These are phyloP conservation scores for Craniophora ligustri DNA, from an alignment of 2,888 invertebrate species.

Conservation along the genomic window DNA sequence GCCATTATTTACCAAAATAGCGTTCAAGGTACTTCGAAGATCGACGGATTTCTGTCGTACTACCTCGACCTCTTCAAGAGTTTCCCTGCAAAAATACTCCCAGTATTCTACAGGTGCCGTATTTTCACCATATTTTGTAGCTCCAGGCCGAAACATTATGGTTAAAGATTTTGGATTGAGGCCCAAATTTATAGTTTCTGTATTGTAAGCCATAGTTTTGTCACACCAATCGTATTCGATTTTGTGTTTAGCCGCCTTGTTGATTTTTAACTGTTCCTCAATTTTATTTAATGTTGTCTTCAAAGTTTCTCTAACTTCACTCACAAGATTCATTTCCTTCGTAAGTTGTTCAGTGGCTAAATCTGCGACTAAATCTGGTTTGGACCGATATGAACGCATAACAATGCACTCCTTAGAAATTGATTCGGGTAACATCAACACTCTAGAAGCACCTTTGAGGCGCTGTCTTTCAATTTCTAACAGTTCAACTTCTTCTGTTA, in stretches of 20 bases:
- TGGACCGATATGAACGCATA: slow-evolving; percentile 90
- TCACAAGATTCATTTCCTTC: slow-evolving; percentile 92
- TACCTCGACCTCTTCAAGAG: slow-evolving; percentile 92
- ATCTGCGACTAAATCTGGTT: slow-evolving; percentile 92
- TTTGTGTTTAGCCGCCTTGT: slow-evolving; percentile 94
- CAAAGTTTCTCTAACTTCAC: slow-evolving; percentile 90
- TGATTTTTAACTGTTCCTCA: slow-evolving; percentile 91
- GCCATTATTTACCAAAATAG: slow-evolving; percentile 92
- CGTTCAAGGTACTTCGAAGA: slow-evolving; percentile 91
- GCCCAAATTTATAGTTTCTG: slow-evolving; percentile 91
- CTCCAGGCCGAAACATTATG: slow-evolving; percentile 93
- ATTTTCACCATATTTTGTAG: slow-evolving; percentile 93
- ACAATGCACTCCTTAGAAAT: slow-evolving; percentile 93
- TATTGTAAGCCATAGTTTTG: slow-evolving; percentile 93
- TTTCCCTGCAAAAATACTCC: slow-evolving; percentile 94
- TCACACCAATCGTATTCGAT: slow-evolving; percentile 97
- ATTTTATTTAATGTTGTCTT: slow-evolving; percentile 90
- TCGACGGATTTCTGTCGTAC: slow-evolving; percentile 92
- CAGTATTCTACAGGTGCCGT: slow-evolving; percentile 91
- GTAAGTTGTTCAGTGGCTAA: slow-evolving; percentile 92
- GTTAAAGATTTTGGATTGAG: slow-evolving; percentile 91
- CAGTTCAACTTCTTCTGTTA: slow-evolving; percentile 91
- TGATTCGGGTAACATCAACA: slow-evolving; percentile 91
- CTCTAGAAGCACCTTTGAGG: slow-evolving; percentile 90
- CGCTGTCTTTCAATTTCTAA: slow-evolving; percentile 91